These are phyloP conservation scores for Tipula helvola DNA, from an alignment of 2,888 invertebrate genomes.

Conservation along the genomic window DNA sequence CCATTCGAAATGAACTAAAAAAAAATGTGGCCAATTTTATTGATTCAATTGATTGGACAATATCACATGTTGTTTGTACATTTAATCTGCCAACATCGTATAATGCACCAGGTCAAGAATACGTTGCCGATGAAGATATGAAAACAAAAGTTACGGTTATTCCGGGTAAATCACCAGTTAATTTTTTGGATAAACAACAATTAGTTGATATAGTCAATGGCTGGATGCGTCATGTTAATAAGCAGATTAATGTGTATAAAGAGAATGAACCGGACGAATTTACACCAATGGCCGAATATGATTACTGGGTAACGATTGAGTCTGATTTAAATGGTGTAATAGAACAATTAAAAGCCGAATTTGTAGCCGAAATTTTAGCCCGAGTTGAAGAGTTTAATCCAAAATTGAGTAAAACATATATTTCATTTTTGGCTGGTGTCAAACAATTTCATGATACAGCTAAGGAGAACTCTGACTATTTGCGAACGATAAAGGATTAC, in stretches of 20 bases:
- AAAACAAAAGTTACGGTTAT: slow-evolving; percentile 30
- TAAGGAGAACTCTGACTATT: slow-evolving; percentile 33
- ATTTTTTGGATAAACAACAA: slow-evolving; percentile 32
- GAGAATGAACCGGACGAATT: slow-evolving; percentile 47
- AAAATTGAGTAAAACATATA: slow-evolving; percentile 23
- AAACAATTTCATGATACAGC: slow-evolving; percentile 26
- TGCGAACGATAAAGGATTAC: slow-evolving; percentile 32
- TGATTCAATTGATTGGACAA: slow-evolving; percentile 38
- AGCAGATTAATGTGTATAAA: slow-evolving; percentile 27
- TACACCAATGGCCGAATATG: slow-evolving; percentile 74
- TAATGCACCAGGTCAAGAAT: slow-evolving; percentile 31
- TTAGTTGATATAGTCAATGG: slow-evolving; percentile 40
- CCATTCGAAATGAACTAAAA: slow-evolving; percentile 25
- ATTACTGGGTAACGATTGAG: slow-evolving; percentile 74
- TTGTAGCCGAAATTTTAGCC: slow-evolving; percentile 27
- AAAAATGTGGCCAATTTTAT: slow-evolving; percentile 40
- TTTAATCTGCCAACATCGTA: slow-evolving; percentile 33
- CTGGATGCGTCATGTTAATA: slow-evolving; percentile 40
- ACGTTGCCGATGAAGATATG: slow-evolving; percentile 31
- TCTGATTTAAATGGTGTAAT: slow-evolving; percentile 62
- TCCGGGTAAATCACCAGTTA: slow-evolving; percentile 24
- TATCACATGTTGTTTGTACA: slow-evolving; percentile 30
- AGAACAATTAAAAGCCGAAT: slow-evolving; percentile 67
- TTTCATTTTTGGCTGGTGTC: slow-evolving; percentile 20
- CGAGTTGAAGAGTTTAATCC: slow-evolving; percentile 18